Base-by-base conservation (phyloP, 1,140 invertebrate genomes). In the Wasmannia auropunctata region DNA sequence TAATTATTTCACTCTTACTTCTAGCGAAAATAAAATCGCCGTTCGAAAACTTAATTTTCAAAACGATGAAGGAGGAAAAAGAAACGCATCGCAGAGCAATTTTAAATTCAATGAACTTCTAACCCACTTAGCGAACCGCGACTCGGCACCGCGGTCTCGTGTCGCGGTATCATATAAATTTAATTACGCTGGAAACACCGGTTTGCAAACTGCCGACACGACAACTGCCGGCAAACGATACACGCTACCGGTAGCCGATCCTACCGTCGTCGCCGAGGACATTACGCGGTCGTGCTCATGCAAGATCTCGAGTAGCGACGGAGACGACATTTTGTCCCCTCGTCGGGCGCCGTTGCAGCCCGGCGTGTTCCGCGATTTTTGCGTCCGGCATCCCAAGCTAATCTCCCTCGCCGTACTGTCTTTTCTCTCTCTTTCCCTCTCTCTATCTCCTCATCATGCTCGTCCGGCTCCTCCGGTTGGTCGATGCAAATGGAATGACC, bases 401-500 rank as follows among this genome's bases (percentile, higher is more conserved):
- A 72, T 79, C 67, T 83, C 46, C 31, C 31, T 54, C 77, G 60
- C 25, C 37, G 22, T 25, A 40, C 37, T 28, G 70, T 22, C 28
- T 74, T 28, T 4, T 81, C 56, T 19, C 22, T 81, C 40, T 34
- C 34, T 43, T 37, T 65, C 51, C 58, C 14, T 56, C 62, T 43
- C 40, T 34, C 14, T 67, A 67, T 67, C 63, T 67, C 7, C 49
- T 54, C 40, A 40, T 79, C 62, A 14, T 19, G 62, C 28, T 67
- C 76, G 58, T 62, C 85, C 74, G 79, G 72, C 51, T 89, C 76
- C 91, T 92, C 84, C 90, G 90, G 88, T 91, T 86, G 90, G 67
- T 40, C 84, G 86, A 93, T 93, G 92, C 92, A 92, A 93, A 93
- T 93, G 88, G 86, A 85, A 86, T 79, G 75, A 51, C 74, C 85